Conservation (phyloP, 2,797 vertebrate genomes). For the Taenioides sp. region DNA sequence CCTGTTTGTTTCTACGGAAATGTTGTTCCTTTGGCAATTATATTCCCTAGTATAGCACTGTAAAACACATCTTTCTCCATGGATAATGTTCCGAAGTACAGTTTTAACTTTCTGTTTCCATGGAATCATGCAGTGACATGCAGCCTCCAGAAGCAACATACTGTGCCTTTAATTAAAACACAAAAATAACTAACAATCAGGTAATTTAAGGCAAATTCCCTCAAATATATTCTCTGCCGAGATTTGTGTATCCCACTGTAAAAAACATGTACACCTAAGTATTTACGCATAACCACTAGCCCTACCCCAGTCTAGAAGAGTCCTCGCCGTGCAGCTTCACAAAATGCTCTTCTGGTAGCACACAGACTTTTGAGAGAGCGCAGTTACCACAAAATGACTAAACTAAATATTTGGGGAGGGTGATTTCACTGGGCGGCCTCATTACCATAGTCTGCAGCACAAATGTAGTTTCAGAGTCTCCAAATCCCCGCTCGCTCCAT, state of each 20-base stretch:
- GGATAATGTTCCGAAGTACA: too few species aligned
- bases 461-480: conserved; percentile 72
- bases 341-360: background rate
- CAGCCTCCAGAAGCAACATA: too few species aligned
- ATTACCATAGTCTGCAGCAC: conserved; percentile 70
- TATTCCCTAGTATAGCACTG: too few species aligned
- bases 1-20: too few species aligned
- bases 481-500: conserved; percentile 64
- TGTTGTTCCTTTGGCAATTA: too few species aligned
- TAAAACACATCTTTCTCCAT: too few species aligned
- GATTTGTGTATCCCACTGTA: background rate
- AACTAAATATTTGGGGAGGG: conserved; percentile 70
- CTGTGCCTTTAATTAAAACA: background rate
- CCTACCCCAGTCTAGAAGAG: background rate
- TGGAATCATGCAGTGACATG: too few species aligned
- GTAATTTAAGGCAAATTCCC: background rate
- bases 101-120: too few species aligned
- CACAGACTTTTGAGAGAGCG: conserved; percentile 32
- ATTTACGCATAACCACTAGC: background rate
- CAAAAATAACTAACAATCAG: background rate
- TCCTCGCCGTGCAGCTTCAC: background rate
- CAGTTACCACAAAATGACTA: conserved; percentile 63
- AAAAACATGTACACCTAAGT: background rate
- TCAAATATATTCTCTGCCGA: background rate
- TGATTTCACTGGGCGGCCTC: conserved; percentile 70